Evolutionary conservation across 1,140 invertebrate genomes (phyloP).

Genomic region (Drosophila bipectinata): DNA sequence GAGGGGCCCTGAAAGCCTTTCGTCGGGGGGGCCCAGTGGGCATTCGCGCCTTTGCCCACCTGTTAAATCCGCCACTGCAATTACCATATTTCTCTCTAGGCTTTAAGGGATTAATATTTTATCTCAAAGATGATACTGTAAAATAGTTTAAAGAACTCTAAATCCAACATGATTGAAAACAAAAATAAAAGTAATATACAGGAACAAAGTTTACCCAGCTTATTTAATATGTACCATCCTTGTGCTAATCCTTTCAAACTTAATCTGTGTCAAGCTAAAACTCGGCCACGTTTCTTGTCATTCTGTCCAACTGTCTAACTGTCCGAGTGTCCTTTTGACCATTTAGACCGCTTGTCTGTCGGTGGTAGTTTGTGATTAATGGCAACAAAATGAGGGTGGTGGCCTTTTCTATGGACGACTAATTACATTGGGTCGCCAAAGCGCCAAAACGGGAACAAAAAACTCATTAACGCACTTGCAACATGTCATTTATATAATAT

Average conservation of each 20-base stretch:
- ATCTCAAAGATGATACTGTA: not conserved
- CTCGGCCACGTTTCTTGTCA: conserved; percentile 3
- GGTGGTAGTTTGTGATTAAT: conserved; percentile 49
- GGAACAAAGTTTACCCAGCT: not conserved
- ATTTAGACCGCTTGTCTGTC: conserved; percentile 27
- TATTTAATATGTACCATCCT: not conserved
- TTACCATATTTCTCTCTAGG: not conserved
- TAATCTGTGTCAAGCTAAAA: conserved; percentile 27
- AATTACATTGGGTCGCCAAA: conserved; percentile 44
- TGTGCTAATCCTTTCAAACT: conserved; percentile 29
- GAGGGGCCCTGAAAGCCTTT: too few relatives aligned
- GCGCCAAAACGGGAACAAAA: conserved; percentile 42
- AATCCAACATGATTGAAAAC: not conserved
- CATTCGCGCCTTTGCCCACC: too few relatives aligned
- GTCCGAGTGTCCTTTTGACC: conserved; percentile 14
- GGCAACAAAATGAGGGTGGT: conserved; percentile 20
- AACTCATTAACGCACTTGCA: conserved; percentile 61
- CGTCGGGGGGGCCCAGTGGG: too few relatives aligned
- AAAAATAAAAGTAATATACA: not conserved
- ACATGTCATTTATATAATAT: conserved; percentile 49
- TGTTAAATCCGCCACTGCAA: too few relatives aligned
- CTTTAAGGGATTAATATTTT: not conserved
- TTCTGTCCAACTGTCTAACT: conserved; percentile 5
- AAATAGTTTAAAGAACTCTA: too few relatives aligned
- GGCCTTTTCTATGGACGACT: conserved; percentile 37